Evolutionary conservation across 2,888 invertebrate genomes (phyloP).

Genomic region (Drosophila mimica): DNA sequence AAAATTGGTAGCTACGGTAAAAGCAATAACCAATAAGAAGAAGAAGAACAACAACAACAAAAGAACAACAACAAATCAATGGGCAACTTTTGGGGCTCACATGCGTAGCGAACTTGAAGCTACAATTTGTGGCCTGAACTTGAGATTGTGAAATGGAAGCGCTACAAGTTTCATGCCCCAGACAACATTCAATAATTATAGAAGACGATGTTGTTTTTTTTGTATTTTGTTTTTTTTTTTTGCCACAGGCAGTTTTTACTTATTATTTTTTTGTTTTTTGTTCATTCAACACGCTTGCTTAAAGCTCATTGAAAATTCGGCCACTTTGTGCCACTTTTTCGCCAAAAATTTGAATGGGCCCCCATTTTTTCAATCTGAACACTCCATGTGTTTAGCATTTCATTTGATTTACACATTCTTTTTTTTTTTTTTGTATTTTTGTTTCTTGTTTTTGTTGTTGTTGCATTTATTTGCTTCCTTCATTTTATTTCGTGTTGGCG

Average conservation of each 20-base stretch:
- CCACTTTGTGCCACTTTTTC: conserved; percentile 65
- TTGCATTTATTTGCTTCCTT: conserved; percentile 6
- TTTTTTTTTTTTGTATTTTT: neutral
- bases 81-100: conserved; percentile 45
- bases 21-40: conserved; percentile 1
- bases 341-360: conserved; percentile 39
- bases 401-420: conserved; percentile 61
- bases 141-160: conserved; percentile 57
- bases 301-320: conserved; percentile 64
- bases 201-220: conserved; percentile 30
- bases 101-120: conserved; percentile 54
- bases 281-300: conserved; percentile 53
- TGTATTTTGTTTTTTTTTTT: neutral
- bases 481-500: conserved; percentile 19
- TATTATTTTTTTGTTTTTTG: conserved; percentile 19
- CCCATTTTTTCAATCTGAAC: conserved; percentile 23
- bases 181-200: conserved; percentile 64
- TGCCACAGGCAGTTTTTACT: conserved; percentile 29
- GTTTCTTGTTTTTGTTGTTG: neutral
- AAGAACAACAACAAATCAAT: conserved; percentile 27
- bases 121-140: conserved; percentile 61
- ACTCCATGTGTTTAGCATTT: conserved; percentile 78
- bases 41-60: neutral
- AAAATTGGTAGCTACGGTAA: conserved; percentile 38
- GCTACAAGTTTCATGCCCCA: conserved; percentile 67